Base-by-base conservation (phyloP, 2,888 invertebrate species). In the Hypselothyrea guttata region DNA sequence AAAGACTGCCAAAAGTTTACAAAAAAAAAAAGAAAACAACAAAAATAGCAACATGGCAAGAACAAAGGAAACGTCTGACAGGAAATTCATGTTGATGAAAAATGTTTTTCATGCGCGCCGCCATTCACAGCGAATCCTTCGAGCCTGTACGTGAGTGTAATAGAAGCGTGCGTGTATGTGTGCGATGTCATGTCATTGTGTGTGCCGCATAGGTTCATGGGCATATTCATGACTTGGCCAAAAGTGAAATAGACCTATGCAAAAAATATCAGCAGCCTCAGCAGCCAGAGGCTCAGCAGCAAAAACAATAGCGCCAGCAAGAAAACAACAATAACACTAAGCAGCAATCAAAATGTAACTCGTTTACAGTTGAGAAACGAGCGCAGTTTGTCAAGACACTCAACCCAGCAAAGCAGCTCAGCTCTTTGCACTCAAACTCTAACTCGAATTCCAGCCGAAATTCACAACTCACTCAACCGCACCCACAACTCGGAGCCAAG, bases 51-150 rank as follows among this genome's bases (percentile, higher is more conserved):
- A 22, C 22, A 22, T 2, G 5, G 35, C 37, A 70, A 75, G 67
- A 72, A 79, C 72, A 81, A 83, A 75, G 75, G 47, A 68, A 68
- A 75, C 63, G 70, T 65, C 77, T 74, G 76, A 72, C 71, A 75
- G 65, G 67, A 84, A 78, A 84, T 75, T 82, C 75, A 63, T 78
- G 84, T 62, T 82, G 84, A 82, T 82, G 84, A 82, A 82, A 81
- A 84, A 82, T 82, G 81, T 69, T 74, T 84, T 71, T 70, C 71
- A 75, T 77, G 75, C 82, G 75, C 75, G 53, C 63, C 59, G 64
- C 81, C 75, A 73, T 77, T 84, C 74, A 69, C 76, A 57, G 51
- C 49, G 60, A 71, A 69, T 75, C 41, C 46, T 46, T 27, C 16
- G 8, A 49, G 48, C 38, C 37, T 45, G 37, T 51, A 22, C 35